Evolutionary conservation across 2,113 vertebrate species (phyloP).

Genomic region (Gymnorhina tibicen): DNA sequence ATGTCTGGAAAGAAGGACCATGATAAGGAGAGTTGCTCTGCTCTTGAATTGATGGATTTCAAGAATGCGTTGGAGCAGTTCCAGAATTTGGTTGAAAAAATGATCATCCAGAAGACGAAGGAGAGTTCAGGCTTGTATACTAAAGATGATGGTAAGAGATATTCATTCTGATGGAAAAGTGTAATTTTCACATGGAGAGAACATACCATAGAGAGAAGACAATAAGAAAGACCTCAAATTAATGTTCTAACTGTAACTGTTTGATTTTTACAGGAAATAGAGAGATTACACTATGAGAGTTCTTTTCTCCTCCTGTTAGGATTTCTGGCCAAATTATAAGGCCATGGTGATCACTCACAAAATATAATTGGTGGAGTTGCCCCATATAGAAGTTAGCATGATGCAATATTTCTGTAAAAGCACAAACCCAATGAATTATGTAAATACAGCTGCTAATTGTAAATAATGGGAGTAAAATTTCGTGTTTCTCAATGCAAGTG

Average conservation of each 20-base stretch:
- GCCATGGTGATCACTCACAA: not conserved
- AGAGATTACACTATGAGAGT: not conserved
- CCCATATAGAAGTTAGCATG: not conserved
- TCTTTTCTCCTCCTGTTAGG: not conserved
- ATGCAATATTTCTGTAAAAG: not conserved
- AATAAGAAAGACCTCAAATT: not conserved
- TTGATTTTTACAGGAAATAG: not conserved
- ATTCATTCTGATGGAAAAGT: not conserved
- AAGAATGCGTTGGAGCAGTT: conserved; percentile 48
- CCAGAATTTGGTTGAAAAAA: conserved; percentile 53
- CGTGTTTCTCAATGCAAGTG: not conserved
- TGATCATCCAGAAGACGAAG: conserved; percentile 52
- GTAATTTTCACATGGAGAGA: not conserved
- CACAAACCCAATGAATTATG: not conserved
- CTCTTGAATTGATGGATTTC: conserved; percentile 24
- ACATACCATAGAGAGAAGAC: not conserved
- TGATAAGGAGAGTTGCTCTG: not conserved
- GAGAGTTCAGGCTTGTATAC: conserved; percentile 42
- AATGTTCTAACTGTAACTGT: not conserved
- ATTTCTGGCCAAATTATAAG: not conserved
- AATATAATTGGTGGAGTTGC: not conserved
- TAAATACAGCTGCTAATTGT: not conserved
- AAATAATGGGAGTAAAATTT: not conserved
- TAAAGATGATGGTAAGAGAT: conserved; percentile 62
- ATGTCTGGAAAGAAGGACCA: not conserved